These are phyloP conservation scores for Pseudorhombus dupliciocellatus DNA, from an alignment of 2,113 vertebrate genomes.

Conservation along the genomic window DNA sequence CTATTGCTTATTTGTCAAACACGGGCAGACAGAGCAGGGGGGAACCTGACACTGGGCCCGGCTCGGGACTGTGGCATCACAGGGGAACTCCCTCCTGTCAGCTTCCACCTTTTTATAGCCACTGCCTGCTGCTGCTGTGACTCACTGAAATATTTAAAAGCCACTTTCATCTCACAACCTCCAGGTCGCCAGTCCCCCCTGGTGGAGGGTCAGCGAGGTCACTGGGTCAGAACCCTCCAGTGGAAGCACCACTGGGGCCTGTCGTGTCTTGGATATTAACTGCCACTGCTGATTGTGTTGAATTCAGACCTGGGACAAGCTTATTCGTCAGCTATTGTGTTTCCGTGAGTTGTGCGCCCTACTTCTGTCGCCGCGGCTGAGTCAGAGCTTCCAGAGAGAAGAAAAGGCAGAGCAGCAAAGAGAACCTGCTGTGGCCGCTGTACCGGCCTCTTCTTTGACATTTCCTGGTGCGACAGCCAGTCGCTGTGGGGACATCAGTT, in stretches of 20 bases:
- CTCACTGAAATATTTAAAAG: constrained; percentile 34
- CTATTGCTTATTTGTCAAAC: constrained; percentile 44
- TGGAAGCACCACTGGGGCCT: background rate
- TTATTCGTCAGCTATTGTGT: constrained; percentile 49
- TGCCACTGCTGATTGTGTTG: background rate
- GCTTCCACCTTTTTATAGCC: constrained; percentile 24
- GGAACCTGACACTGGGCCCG: constrained; percentile 38
- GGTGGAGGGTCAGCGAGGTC: constrained; percentile 18
- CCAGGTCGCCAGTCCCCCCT: background rate
- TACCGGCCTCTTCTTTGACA: constrained; percentile 40
- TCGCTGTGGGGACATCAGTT: constrained; percentile 32
- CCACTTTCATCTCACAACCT: constrained; percentile 13
- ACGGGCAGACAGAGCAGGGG: constrained; percentile 33
- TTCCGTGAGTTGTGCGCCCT: constrained; percentile 52
- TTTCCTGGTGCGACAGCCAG: constrained; percentile 52
- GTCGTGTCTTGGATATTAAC: background rate
- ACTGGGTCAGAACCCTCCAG: background rate
- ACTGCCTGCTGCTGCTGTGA: constrained; percentile 10
- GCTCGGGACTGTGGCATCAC: background rate
- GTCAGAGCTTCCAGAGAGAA: background rate
- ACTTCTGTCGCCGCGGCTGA: constrained; percentile 59
- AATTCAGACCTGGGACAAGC: background rate
- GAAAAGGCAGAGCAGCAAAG: constrained; percentile 39
- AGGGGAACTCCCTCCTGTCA: constrained; percentile 25
- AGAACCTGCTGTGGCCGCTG: constrained; percentile 49